Evolutionary conservation across 2,797 vertebrate genomes (phyloP).

Genomic region (Ibycter americanus): DNA sequence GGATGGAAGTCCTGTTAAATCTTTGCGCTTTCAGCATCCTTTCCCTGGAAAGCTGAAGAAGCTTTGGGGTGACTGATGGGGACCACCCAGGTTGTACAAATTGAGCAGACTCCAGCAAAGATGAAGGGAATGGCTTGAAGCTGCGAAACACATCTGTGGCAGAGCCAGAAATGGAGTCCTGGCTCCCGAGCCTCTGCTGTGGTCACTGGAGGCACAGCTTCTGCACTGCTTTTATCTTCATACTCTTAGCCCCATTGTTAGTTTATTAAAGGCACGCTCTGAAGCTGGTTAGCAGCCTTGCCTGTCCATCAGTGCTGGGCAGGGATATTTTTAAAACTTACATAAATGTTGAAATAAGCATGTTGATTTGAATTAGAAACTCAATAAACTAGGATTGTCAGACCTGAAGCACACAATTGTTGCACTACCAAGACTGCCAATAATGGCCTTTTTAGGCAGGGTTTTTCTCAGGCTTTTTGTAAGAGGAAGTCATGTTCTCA

Average conservation of each 20-base stretch:
- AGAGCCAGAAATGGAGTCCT: not conserved
- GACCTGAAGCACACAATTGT: not conserved
- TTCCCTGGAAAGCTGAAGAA: not conserved
- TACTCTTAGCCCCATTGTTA: not conserved
- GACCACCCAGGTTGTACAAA: not conserved
- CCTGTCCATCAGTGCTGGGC: not conserved
- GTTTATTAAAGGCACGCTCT: not conserved
- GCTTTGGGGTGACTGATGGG: not conserved
- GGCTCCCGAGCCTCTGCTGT: not conserved
- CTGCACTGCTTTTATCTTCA: not conserved
- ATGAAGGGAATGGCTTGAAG: not conserved
- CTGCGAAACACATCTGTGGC: not conserved
- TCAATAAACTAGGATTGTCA: not conserved
- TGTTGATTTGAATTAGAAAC: not conserved
- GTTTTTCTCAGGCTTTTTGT: not conserved
- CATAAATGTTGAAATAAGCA: not conserved
- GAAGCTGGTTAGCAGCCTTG: not conserved
- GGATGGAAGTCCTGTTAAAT: not conserved
- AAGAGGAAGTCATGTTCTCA: not conserved
- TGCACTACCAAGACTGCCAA: not conserved
- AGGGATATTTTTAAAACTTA: not conserved
- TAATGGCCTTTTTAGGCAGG: not conserved
- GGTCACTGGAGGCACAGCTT: not conserved
- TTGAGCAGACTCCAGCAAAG: not conserved
- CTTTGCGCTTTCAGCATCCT: not conserved